Evolutionary conservation across 2,888 invertebrate genomes (phyloP).

Genomic region (Epistrophe grossulariae): DNA sequence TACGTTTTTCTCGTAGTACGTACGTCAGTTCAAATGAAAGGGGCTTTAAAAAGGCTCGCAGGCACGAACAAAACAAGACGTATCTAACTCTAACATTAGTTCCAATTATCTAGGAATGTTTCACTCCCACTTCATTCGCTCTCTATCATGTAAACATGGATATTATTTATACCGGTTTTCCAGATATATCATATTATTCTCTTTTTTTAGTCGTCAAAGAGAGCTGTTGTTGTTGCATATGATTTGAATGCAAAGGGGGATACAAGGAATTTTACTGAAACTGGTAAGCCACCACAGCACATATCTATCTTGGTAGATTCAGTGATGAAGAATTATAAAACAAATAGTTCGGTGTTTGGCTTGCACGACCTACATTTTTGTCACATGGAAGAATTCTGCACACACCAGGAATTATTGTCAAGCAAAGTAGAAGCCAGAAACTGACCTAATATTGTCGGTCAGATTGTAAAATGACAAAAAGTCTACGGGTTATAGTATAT

Average conservation of each 20-base stretch:
- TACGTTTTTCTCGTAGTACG: neutral
- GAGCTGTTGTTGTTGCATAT: neutral
- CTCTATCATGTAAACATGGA: conserved; percentile 28
- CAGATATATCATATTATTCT: neutral
- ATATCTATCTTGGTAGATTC: conserved; percentile 1
- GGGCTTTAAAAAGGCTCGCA: neutral
- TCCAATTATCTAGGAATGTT: conserved; percentile 45
- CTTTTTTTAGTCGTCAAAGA: conserved; percentile 31
- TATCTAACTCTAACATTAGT: conserved; percentile 32
- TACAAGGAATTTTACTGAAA: neutral
- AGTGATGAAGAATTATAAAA: conserved; percentile 25
- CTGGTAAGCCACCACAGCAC: neutral
- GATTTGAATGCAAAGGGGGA: neutral
- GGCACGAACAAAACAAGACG: neutral
- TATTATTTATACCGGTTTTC: conserved; percentile 31
- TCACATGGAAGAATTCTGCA: conserved; percentile 56
- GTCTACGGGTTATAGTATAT: conserved; percentile 27
- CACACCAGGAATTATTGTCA: conserved; percentile 36
- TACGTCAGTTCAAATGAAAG: conserved; percentile 8
- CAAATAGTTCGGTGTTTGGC: conserved; percentile 40
- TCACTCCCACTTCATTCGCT: conserved; percentile 47
- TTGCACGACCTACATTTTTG: conserved; percentile 66
- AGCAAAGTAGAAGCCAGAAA: conserved; percentile 36
- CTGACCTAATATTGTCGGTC: conserved; percentile 70
- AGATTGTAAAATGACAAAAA: conserved; percentile 54